Conservation (phyloP, 2,888 invertebrate species). For the Argynnis bischoffii region DNA sequence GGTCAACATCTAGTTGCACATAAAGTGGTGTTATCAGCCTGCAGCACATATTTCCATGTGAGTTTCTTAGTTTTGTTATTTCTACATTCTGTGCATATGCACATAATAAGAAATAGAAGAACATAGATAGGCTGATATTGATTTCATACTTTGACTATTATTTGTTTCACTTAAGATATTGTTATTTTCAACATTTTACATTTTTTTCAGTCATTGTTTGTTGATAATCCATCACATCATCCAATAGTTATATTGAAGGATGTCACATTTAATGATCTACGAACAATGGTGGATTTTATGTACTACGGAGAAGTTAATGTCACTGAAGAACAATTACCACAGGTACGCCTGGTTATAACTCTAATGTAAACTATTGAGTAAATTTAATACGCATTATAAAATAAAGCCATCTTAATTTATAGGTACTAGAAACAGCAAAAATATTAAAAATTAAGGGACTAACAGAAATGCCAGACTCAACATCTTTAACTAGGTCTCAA, state of each 20-base stretch:
- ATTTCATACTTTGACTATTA: too few relatives aligned
- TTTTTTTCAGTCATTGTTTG: constrained; percentile 86
- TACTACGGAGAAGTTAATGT: constrained; percentile 96
- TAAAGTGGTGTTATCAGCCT: constrained; percentile 94
- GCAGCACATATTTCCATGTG: constrained; percentile 96
- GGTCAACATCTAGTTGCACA: constrained; percentile 94
- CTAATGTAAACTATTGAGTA: not conserved
- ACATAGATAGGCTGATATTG: too few relatives aligned
- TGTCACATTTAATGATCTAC: constrained; percentile 91
- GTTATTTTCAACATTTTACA: too few relatives aligned
- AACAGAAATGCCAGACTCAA: constrained; percentile 92
- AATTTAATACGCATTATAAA: not conserved
- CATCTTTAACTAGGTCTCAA: constrained; percentile 87
- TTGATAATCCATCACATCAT: constrained; percentile 93
- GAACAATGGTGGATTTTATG: constrained; percentile 95
- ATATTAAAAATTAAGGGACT: constrained; percentile 94
- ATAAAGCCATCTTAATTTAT: constrained; percentile 7
- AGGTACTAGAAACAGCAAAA: constrained; percentile 91
- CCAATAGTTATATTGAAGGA: constrained; percentile 95
- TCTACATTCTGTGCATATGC: not conserved
- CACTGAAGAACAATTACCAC: constrained; percentile 92
- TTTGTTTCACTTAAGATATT: too few relatives aligned
- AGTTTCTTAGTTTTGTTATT: constrained; percentile 33
- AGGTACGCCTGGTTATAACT: constrained; percentile 63
- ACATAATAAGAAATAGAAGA: not conserved